Evolutionary conservation across 2,888 invertebrate species (phyloP).

Genomic region (Protula sp.): DNA sequence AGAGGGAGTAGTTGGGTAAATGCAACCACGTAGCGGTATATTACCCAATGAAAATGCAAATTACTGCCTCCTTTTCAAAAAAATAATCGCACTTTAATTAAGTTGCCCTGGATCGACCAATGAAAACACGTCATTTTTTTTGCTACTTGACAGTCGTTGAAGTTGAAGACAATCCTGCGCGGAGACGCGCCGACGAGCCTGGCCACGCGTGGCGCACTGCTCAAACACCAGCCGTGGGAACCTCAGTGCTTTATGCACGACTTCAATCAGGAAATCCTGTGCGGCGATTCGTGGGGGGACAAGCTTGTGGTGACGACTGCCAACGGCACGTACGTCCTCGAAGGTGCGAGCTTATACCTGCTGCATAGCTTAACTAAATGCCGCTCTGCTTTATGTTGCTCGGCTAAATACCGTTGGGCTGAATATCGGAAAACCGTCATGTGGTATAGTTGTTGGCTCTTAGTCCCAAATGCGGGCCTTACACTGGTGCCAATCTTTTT

Average conservation of each 20-base stretch:
- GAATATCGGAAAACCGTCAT: not conserved
- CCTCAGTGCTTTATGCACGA: constrained; percentile 76
- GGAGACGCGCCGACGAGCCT: constrained; percentile 84
- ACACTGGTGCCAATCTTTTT: too few relatives aligned
- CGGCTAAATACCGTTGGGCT: too few relatives aligned
- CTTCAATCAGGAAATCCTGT: constrained; percentile 63
- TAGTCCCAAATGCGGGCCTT: too few relatives aligned
- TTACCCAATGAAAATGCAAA: not conserved
- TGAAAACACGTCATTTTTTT: not conserved
- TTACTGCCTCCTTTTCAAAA: not conserved
- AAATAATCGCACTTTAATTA: not conserved
- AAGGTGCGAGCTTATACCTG: constrained; percentile 63
- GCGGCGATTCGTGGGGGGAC: constrained; percentile 71
- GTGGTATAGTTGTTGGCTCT: too few relatives aligned
- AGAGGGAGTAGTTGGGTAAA: too few relatives aligned
- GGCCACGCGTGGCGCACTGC: constrained; percentile 66
- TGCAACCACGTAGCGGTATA: too few relatives aligned
- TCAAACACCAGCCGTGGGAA: constrained; percentile 68
- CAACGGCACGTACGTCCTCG: constrained; percentile 65
- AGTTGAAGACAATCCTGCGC: constrained; percentile 76
- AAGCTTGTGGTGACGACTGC: constrained; percentile 65
- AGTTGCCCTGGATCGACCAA: not conserved
- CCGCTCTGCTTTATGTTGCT: too few relatives aligned
- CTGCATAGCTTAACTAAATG: too few relatives aligned
- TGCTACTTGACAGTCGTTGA: constrained; percentile 63